Evolutionary conservation across 2,797 vertebrate genomes (phyloP).

Genomic region (Anisognathus igniventris): DNA sequence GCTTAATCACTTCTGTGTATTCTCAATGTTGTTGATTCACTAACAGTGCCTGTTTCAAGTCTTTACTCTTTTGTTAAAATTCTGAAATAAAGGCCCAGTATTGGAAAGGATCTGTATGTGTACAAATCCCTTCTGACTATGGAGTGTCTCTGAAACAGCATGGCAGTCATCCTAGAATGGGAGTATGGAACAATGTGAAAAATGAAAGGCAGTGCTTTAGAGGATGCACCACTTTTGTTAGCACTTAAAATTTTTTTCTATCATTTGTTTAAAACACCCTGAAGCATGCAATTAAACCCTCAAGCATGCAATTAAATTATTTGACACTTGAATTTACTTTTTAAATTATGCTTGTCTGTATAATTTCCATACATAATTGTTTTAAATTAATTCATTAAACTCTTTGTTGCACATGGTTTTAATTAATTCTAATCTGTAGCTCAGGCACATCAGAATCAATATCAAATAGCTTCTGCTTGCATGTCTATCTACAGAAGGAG

Average conservation of each 20-base stretch:
- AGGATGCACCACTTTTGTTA: background rate
- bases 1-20: background rate
- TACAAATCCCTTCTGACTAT: background rate
- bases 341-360: background rate
- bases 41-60: background rate
- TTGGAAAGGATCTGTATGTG: background rate
- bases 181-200: background rate
- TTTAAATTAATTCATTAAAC: constrained; percentile 13
- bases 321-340: constrained; percentile 6
- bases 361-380: constrained; percentile 14
- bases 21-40: background rate
- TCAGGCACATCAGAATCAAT: background rate
- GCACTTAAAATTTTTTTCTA: background rate
- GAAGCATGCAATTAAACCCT: background rate
- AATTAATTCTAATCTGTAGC: background rate
- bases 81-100: background rate
- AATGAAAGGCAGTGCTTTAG: background rate
- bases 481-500: background rate
- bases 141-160: background rate
- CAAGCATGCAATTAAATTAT: constrained; percentile 14
- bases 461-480: background rate
- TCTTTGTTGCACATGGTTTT: background rate
- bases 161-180: background rate
- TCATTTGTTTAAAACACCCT: constrained; percentile 1
- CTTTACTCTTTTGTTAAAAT: background rate